phyloP scores from a whole-genome alignment of 2,113 vertebrate species.

The Rostratula benghalensis region DNA sequence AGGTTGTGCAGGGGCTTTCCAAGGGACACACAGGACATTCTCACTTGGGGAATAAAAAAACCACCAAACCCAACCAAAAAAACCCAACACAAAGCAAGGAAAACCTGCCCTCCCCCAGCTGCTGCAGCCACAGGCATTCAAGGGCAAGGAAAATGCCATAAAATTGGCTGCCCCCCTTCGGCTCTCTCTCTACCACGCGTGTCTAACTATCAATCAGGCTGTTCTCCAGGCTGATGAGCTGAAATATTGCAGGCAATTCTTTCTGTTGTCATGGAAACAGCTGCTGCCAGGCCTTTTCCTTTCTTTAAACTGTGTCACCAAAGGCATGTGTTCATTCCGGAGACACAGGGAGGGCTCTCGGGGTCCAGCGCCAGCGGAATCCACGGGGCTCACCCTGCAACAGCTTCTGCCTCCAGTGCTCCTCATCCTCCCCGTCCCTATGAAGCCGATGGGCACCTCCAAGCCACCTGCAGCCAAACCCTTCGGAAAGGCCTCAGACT shows the following conservation, averaged over 20 bases:
- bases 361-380: neutral
- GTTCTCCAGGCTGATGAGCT: conserved; percentile 57
- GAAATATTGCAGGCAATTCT: conserved; percentile 67
- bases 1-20: neutral
- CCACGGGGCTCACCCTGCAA: rapidly evolving
- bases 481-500: rapidly evolving
- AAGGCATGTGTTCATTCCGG: conserved; percentile 30
- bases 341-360: neutral
- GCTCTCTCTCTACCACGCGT: neutral
- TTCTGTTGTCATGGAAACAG: conserved; percentile 74
- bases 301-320: conserved; percentile 36
- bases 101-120: neutral
- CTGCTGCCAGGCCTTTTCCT: conserved; percentile 40
- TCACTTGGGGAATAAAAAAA: neutral
- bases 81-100: neutral
- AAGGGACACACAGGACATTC: neutral
- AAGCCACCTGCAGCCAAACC: neutral
- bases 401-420: neutral
- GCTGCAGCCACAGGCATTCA: neutral
- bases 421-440: rapidly evolving
- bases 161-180: conserved; percentile 20
- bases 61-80: too few relatives aligned
- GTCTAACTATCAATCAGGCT: conserved; percentile 54
- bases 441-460: rapidly evolving
- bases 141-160: conserved; percentile 33